Percentiles rank a stretch among this genome's conserved stretches.
phyloP scores from a whole-genome alignment of 1,140 invertebrate species.

The Gerris buenoi region DNA sequence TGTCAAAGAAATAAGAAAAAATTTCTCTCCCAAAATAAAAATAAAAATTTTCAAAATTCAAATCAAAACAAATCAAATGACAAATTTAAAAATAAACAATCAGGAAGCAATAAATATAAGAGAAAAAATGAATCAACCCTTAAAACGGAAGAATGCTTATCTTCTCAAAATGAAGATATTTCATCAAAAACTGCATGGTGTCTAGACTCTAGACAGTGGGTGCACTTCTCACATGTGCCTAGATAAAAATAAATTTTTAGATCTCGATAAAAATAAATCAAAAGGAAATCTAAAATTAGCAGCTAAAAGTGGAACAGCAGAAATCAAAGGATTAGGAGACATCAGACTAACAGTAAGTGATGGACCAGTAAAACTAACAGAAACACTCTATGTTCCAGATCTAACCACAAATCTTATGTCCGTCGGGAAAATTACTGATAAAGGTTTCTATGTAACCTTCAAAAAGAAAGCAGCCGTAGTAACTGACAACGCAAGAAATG shows the following conservation, averaged over 20 bases:
- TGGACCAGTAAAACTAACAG: background rate
- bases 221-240: constrained; percentile 4
- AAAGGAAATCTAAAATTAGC: background rate
- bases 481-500: background rate
- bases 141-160: background rate
- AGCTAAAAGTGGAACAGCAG: background rate
- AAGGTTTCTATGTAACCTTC: no score
- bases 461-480: background rate
- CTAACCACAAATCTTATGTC: constrained; percentile 3
- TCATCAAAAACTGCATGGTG: constrained; percentile 2
- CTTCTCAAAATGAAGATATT: background rate
- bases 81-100: background rate
- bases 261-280: background rate
- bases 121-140: background rate
- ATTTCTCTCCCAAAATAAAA: background rate
- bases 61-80: background rate
- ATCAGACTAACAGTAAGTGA: background rate
- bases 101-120: background rate
- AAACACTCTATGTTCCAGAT: background rate
- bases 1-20: background rate
- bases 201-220: constrained; percentile 33
- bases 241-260: background rate
- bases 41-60: background rate
- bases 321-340: background rate
- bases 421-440: constrained; percentile 5